These are phyloP conservation scores for Intellagama lesueurii DNA, from an alignment of 2,797 vertebrate species.

Conservation along the genomic window DNA sequence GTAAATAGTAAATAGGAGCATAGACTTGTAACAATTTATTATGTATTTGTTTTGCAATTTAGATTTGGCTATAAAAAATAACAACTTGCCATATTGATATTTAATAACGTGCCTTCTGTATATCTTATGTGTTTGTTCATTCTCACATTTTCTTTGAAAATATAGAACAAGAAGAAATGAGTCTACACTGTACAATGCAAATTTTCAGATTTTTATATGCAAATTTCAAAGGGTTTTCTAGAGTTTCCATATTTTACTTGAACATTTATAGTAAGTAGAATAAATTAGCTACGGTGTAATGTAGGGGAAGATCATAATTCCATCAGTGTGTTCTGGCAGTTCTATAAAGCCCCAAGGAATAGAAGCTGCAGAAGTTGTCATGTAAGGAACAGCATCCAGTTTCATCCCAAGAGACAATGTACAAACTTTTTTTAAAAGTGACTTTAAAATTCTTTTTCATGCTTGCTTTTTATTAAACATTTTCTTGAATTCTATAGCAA, in stretches of 20 bases:
- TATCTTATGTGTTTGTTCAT: constrained; percentile 16
- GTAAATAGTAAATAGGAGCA: constrained; percentile 7
- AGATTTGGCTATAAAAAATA: constrained; percentile 22
- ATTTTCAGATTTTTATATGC: constrained; percentile 53
- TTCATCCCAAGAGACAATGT: constrained; percentile 30
- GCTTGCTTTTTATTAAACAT: constrained; percentile 41
- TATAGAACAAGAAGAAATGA: constrained; percentile 43
- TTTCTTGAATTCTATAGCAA: constrained; percentile 30
- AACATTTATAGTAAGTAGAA: constrained; percentile 61
- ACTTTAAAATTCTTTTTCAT: constrained; percentile 19
- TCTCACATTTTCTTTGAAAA: constrained; percentile 57
- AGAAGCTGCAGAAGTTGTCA: constrained; percentile 45
- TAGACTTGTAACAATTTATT: constrained; percentile 42
- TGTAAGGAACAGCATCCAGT: constrained; percentile 60
- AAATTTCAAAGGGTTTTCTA: constrained; percentile 38
- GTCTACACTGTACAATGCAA: constrained; percentile 53
- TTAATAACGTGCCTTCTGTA: constrained; percentile 11
- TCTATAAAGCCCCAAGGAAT: constrained; percentile 56
- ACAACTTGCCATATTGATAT: not conserved
- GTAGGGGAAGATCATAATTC: constrained; percentile 65
- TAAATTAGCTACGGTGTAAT: constrained; percentile 65
- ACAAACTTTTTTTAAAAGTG: constrained; percentile 34
- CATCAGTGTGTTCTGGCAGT: constrained; percentile 54
- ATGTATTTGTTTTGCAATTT: constrained; percentile 33
- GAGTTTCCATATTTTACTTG: constrained; percentile 65